Evolutionary conservation across 2,113 vertebrate species (phyloP).

Genomic region (Cairina moschata): DNA sequence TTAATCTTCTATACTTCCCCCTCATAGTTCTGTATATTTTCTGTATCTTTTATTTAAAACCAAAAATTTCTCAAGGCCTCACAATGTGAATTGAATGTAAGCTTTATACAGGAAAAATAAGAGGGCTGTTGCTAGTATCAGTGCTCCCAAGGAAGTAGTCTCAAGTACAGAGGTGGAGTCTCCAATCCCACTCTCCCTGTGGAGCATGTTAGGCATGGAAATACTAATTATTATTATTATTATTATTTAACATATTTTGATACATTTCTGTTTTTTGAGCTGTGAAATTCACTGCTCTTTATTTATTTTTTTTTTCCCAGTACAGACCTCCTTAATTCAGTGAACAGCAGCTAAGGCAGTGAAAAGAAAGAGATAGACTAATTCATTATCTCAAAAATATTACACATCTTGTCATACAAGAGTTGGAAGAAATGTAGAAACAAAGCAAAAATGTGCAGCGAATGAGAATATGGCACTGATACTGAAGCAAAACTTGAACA

Average conservation of each 20-base stretch:
- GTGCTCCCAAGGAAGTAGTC: neutral
- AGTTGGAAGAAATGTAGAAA: neutral
- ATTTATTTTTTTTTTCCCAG: neutral
- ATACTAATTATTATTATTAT: too few relatives aligned
- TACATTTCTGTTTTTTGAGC: neutral
- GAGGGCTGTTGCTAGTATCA: neutral
- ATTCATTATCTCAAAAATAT: neutral
- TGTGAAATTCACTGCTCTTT: neutral
- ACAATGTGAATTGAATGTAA: neutral
- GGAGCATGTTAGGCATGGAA: neutral
- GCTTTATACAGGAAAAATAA: neutral
- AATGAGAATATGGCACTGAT: neutral
- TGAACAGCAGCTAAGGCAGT: neutral
- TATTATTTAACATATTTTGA: neutral
- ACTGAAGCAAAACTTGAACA: neutral
- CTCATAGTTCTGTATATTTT: neutral
- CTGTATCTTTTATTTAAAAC: neutral
- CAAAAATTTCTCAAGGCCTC: neutral
- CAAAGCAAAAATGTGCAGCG: neutral
- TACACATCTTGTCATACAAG: neutral
- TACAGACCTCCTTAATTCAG: neutral
- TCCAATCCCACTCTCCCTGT: neutral
- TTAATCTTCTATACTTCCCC: neutral
- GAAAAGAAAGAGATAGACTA: neutral
- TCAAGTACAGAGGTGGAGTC: neutral